Conservation (phyloP, 2,797 vertebrate genomes). For the Myotis daubentonii region DNA sequence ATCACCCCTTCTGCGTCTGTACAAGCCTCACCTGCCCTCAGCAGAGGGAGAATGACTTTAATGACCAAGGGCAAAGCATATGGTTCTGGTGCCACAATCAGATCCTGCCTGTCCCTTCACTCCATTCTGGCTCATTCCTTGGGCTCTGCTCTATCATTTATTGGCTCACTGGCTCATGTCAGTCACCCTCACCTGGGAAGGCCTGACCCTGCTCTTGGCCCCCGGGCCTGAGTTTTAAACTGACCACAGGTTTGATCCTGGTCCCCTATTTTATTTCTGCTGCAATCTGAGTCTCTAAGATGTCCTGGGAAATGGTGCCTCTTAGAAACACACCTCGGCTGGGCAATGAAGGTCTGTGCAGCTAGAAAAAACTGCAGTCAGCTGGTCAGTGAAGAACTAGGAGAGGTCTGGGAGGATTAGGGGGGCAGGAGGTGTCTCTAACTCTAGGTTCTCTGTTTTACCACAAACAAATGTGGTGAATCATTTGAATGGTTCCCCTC, state of each 20-base stretch:
- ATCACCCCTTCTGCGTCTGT: background rate
- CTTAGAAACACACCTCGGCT: background rate
- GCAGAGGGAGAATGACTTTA: too few species aligned
- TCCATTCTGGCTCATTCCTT: background rate
- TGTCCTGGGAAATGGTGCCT: background rate
- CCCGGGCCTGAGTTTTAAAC: background rate
- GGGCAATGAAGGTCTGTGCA: background rate
- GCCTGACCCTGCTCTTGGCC: background rate
- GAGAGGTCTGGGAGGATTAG: rapidly evolving
- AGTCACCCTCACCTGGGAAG: background rate
- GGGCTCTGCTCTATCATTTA: background rate
- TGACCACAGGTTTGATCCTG: background rate
- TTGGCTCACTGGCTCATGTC: too few species aligned
- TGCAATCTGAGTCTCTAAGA: background rate
- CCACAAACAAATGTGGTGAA: rapidly evolving
- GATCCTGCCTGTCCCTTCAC: too few species aligned
- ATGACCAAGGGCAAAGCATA: background rate
- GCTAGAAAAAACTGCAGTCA: background rate
- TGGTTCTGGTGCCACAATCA: too few species aligned
- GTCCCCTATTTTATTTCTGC: background rate
- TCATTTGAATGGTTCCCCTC: background rate
- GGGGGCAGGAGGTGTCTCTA: too few species aligned
- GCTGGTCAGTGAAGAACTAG: too few species aligned
- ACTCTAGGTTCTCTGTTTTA: background rate
- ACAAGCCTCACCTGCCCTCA: too few species aligned